Conservation (phyloP, 2,797 vertebrate species). For the Tenualosa thibaudeaui region DNA sequence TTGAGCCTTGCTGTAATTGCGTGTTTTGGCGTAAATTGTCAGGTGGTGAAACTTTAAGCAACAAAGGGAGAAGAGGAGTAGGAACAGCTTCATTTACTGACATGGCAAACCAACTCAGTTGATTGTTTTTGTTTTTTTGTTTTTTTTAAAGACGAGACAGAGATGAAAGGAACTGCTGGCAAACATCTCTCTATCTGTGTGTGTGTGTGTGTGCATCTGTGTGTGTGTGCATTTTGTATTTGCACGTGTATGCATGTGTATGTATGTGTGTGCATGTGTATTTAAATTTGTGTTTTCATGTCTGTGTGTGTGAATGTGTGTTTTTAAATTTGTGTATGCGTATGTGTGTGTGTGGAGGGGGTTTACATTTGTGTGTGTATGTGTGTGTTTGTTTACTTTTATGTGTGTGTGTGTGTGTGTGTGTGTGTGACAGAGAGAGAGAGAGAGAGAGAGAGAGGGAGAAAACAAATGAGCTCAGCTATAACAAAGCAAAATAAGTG, state of each 20-base stretch:
- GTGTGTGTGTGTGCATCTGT: not conserved
- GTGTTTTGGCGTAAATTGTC: not conserved
- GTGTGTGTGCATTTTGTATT: not conserved
- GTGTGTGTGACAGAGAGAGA: not conserved
- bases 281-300: not conserved
- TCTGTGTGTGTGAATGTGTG: not conserved
- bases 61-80: not conserved
- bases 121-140: not conserved
- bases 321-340: not conserved
- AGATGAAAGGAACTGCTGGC: not conserved
- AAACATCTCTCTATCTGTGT: not conserved
- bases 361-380: not conserved
- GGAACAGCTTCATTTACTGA: not conserved
- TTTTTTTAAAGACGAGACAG: not conserved
- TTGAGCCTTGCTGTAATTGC: not conserved
- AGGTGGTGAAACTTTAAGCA: constrained; percentile 6
- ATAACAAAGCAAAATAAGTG: not conserved
- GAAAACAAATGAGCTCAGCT: not conserved
- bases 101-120: not conserved
- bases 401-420: not conserved
- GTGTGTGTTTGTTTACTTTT: not conserved
- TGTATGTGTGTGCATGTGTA: too few relatives aligned
- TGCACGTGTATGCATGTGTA: not conserved
- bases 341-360: not conserved
- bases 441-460: not conserved